A percentile compares a stretch with the other conserved stretches of the same genome.
Conservation (phyloP, 2,113 vertebrate species). For the Nothocercus julius region DNA sequence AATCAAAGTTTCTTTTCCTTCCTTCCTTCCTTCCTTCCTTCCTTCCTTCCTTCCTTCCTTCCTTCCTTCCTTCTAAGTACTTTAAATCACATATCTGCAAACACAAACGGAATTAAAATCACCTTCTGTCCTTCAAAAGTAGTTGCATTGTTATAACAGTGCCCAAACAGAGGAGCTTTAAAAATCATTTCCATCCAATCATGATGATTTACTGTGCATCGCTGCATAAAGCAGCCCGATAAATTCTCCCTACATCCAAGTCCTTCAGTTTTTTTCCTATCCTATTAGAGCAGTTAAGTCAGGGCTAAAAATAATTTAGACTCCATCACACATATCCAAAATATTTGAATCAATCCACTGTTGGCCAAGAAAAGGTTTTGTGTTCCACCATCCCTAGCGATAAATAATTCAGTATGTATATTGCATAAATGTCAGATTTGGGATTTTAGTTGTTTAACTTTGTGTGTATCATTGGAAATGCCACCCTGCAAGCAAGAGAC, state of each 20-base stretch:
- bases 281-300: neutral
- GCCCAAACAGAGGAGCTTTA: neutral
- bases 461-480: neutral
- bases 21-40: neutral
- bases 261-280: neutral
- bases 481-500: neutral
- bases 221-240: conserved; percentile 12
- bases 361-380: neutral
- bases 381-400: neutral
- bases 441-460: neutral
- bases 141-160: neutral
- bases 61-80: conserved; percentile 10
- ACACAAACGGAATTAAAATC: conserved; percentile 11
- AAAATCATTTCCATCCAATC: conserved; percentile 22
- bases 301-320: conserved; percentile 26
- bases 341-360: conserved; percentile 24
- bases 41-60: neutral
- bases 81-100: neutral
- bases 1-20: neutral
- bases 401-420: neutral
- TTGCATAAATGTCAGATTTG: neutral
- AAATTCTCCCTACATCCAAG: neutral
- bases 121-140: conserved; percentile 40
- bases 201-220: conserved; percentile 37
- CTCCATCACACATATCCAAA: neutral